Base-by-base conservation (phyloP, 1,140 invertebrate genomes). In the Pantala flavescens region DNA sequence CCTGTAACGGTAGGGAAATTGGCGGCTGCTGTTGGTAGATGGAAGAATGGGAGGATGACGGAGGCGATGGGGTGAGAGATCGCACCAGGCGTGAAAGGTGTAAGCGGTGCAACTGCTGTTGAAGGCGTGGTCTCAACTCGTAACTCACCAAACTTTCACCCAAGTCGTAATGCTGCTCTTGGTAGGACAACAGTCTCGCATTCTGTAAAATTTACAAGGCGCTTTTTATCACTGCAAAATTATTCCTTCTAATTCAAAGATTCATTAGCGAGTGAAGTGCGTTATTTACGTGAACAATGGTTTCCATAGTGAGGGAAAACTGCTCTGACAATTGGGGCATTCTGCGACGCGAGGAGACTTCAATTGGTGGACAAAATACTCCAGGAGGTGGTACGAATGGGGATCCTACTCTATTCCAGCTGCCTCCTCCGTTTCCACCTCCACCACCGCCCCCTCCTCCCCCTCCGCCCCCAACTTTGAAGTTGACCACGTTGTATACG, bases 281-380 rank as follows among this genome's bases (percentile, higher is more conserved):
- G n/a, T 21, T 70, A 70, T 70, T 76, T 75, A 78, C 78, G 74
- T 77, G 74, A 23, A 78, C 77, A 14, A 79, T 75, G 23, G 79
- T 79, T 74, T 79, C 79, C 79, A 79, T 79, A 16, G 78, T 79
- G 23, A 79, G 72, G 3, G 79, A 78, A 71, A 79, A 79, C 73
- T 79, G 77, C 23, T 79, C 78, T n/a, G 79, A 70, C 9, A 79
- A 70, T 42, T 77, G 76, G 7, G 79, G 79, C 7, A 79, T 55
- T 63, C 74, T 73, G 43, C 77, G 76, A 71, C 75, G 71, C 24
- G 76, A 70, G 0, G 72, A 73, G 12, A 36, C 24, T 42, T 74
- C 43, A 19, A 75, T 73, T 7, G 74, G 74, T 23, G 77, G 78
- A 55, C 78, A 79, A 70, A 77, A 77, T 2, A 79, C 77, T 10